These are phyloP conservation scores for Psilanteris sp. DNA, from an alignment of 1,140 invertebrate genomes.

Conservation along the genomic window DNA sequence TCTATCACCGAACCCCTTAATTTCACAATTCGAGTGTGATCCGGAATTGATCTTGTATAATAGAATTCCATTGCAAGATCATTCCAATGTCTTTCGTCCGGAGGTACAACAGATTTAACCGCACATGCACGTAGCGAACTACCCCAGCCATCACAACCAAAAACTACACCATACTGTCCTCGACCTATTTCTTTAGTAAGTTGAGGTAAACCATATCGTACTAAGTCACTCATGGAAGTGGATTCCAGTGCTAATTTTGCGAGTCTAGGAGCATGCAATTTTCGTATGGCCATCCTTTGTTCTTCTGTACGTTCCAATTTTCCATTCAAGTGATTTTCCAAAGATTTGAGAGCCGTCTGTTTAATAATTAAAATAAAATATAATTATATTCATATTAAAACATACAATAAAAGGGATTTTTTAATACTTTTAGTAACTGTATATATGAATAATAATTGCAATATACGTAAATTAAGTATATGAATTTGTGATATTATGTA, in stretches of 20 bases:
- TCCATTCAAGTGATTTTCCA: slow-evolving; percentile 86
- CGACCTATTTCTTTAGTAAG: slow-evolving; percentile 91
- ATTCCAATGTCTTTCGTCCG: slow-evolving; percentile 95
- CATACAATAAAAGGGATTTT: too few species aligned
- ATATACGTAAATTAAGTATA: too few species aligned
- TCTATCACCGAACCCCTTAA: slow-evolving; percentile 92
- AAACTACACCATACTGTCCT: slow-evolving; percentile 96
- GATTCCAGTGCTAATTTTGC: slow-evolving; percentile 92
- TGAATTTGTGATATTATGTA: too few species aligned
- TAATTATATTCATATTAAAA: too few species aligned
- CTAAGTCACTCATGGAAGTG: slow-evolving; percentile 88
- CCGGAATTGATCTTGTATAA: slow-evolving; percentile 90
- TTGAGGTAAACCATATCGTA: slow-evolving; percentile 89
- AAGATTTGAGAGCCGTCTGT: slow-evolving; percentile 83
- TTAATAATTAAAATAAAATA: too few species aligned
- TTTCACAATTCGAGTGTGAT: slow-evolving; percentile 90
- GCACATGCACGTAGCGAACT: slow-evolving; percentile 86
- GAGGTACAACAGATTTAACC: slow-evolving; percentile 94
- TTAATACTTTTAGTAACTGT: too few species aligned
- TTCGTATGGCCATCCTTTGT: slow-evolving; percentile 87
- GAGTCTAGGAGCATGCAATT: slow-evolving; percentile 89
- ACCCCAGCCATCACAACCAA: slow-evolving; percentile 90
- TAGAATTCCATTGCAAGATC: slow-evolving; percentile 96
- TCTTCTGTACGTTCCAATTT: slow-evolving; percentile 91
- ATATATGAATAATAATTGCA: too few species aligned